Base-by-base conservation (phyloP, 2,113 vertebrate species). In the Apeltes quadracus region DNA sequence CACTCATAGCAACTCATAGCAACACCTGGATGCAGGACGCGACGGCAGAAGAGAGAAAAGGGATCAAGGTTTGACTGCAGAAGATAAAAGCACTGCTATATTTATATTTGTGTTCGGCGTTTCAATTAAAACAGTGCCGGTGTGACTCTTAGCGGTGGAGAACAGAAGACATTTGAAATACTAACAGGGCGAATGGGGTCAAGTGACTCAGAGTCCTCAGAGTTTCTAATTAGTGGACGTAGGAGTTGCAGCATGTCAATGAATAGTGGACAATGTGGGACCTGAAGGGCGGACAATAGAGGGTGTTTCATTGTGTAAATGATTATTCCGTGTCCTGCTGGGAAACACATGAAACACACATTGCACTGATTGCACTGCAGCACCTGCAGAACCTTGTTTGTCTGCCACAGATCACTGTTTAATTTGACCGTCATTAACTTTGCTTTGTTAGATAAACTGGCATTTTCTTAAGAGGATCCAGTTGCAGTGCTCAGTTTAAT, bases 61-160 rank as follows among this genome's bases (percentile, higher is more conserved):
- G 38, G 68, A 85, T 82, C 71, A 78, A 62, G 68, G 54, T 61
- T 82, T 82, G 82, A 80, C 79, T 87, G 84, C 81, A 4, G 56
- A 72, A 82, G 78, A 88, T 90, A 85, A 89, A 86, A 82, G 79
- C 75, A 46, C 68, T 65, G 72, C 81, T 90, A 87, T 90, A 84
- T 91, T 90, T 90, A 86, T 80, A 82, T 90, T 82, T 87, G 83
- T 78, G 72, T 88, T 84, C 88, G 79, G 78, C 70, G 51, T 88
- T 81, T 80, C 79, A 70, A 53, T 53, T 46, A 23, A 76, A 84
- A 83, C 61, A 41, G 41, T 73, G 57, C 81, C 84, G 63, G 57
- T 55, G 29, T 25, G 34, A 75, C 54, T 79, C n/a, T 80, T 57
- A 64, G 62, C 55, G 82, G 68, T 69, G 63, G 78, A 73, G 54